phyloP scores from a whole-genome alignment of 1,140 invertebrate genomes.

The Babylonia areolata region DNA sequence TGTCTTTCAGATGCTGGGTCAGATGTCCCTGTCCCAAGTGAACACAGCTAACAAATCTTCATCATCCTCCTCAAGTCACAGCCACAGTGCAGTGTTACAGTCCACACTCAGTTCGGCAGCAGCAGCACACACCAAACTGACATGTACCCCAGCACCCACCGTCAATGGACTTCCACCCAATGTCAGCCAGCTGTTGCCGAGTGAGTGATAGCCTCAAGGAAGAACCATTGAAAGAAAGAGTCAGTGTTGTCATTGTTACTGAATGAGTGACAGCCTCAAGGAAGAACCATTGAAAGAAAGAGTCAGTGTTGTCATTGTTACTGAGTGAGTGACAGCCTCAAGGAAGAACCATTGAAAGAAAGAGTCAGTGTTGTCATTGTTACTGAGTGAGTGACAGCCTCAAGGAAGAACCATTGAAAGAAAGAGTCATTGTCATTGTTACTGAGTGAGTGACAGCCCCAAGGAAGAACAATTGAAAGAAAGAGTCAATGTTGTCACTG shows the following conservation, averaged over 20 bases:
- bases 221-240: too few species aligned
- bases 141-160: constrained; percentile 47
- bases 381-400: constrained; percentile 66
- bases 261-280: constrained; percentile 58
- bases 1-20: constrained; percentile 51
- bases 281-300: too few species aligned
- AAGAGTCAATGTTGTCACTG: too few species aligned
- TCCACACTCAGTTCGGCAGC: constrained; percentile 43
- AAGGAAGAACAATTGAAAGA: too few species aligned
- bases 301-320: constrained; percentile 59
- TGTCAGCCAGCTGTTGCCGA: constrained; percentile 72
- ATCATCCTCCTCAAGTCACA: constrained; percentile 35
- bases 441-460: too few species aligned
- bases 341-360: too few species aligned
- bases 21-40: constrained; percentile 42
- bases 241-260: constrained; percentile 68
- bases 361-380: constrained; percentile 46
- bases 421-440: too few species aligned
- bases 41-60: constrained; percentile 39
- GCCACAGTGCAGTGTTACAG: constrained; percentile 40
- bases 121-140: constrained; percentile 36
- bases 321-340: constrained; percentile 62
- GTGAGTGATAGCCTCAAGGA: constrained; percentile 55
- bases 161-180: constrained; percentile 67
- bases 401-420: too few species aligned